A percentile compares a stretch with the other conserved stretches of the same genome.
phyloP scores from a whole-genome alignment of 2,113 vertebrate genomes.

The Miniopterus natalensis region DNA sequence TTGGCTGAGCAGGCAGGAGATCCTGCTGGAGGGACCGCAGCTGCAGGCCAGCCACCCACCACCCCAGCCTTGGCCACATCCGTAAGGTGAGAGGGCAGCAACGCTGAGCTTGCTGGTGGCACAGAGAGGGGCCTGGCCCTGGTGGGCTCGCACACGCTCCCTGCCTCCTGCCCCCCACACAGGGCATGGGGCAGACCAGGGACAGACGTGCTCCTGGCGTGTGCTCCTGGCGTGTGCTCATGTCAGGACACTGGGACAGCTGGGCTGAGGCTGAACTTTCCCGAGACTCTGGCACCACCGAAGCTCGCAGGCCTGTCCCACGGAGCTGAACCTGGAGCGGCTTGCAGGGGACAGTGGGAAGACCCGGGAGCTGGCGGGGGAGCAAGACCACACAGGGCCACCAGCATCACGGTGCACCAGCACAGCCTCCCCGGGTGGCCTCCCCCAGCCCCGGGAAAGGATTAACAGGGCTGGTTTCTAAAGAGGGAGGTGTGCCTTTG shows the following conservation, averaged over 20 bases:
- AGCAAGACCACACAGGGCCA: neutral
- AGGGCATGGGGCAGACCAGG: neutral
- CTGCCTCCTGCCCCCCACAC: neutral
- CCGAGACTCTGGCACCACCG: neutral
- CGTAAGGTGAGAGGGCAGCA: neutral
- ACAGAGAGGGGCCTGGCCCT: neutral
- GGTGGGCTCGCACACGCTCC: fast-evolving
- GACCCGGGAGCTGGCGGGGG: fast-evolving
- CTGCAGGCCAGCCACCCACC: too few relatives aligned
- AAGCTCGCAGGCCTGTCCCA: neutral
- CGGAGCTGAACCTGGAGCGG: neutral
- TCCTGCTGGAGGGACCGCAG: fast-evolving
- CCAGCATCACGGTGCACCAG: fast-evolving
- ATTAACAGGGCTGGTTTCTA: fast-evolving
- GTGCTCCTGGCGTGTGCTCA: fast-evolving
- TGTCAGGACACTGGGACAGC: fast-evolving
- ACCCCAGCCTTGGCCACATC: neutral
- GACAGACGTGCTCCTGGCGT: fast-evolving
- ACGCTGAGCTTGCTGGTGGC: fast-evolving
- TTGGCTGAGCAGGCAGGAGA: neutral
- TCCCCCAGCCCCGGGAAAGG: fast-evolving
- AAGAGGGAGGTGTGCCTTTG: fast-evolving
- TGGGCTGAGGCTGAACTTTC: neutral
- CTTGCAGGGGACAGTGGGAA: fast-evolving
- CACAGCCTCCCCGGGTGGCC: fast-evolving